Evolutionary conservation across 2,797 vertebrate species (phyloP), one percentile per base, ranked within the genome.

Genomic region (Rachycentron canadum): DNA sequence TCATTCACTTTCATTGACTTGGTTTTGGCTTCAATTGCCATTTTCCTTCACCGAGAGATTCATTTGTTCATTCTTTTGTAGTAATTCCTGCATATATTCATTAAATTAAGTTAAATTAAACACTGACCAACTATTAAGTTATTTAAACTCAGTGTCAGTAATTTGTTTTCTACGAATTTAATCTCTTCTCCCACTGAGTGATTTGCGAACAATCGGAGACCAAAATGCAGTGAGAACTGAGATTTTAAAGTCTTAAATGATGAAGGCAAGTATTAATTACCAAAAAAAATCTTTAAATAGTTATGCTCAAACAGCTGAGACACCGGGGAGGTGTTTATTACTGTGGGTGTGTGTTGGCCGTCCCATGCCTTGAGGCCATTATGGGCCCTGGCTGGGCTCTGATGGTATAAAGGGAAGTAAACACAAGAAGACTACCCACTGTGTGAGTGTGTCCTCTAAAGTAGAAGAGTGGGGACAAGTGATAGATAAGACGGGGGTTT

Each of bases 341-440:
- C 45, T 7, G 17, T 5, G 50, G 49, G 4, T 50, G 36, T 62
- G 64, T 52, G 49, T 8, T 47, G 5, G 16, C 53, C 52, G 19
- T 50, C 17, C 36, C 55, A 14, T 65, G 23, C 55, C 40, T 34
- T 1, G 2, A n/a, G 9, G 52, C 61, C 57, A 26, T 73, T 32
- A 76, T 34, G 36, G 26, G 43, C 12, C 63, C 56, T 43, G 36
- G 55, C 19, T n/a, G 17, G 45, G 59, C 69, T 77, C 62, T 52
- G 32, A 58, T 41, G 62, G 26, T 56, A n/a, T 68, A 50, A 76
- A 73, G 28, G 14, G 23, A 56, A 45, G 49, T 66, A 32, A 73
- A 58, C 32, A 47, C 28, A 12, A 55, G 12, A 69, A 34, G 52
- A 66, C 7, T 26, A 3, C 1, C 34, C 16, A 13, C 30, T 21